These are phyloP conservation scores for Solen grandis DNA, from an alignment of 1,140 invertebrate genomes.

Conservation along the genomic window DNA sequence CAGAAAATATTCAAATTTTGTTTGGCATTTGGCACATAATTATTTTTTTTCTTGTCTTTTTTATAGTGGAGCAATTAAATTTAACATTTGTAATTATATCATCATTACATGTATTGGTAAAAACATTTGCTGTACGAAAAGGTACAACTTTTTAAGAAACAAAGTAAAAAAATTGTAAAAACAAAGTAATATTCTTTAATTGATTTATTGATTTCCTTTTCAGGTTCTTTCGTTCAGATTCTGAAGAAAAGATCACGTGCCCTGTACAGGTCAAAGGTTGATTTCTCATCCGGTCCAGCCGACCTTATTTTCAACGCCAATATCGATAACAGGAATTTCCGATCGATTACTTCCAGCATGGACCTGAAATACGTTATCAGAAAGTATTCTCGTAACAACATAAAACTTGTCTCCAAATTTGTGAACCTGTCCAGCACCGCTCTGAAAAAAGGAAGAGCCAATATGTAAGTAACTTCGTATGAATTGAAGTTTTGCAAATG, in stretches of 20 bases:
- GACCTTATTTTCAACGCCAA: slow-evolving; percentile 16
- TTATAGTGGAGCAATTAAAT: too few species aligned
- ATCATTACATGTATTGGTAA: too few species aligned
- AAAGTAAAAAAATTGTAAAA: too few species aligned
- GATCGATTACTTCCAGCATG: slow-evolving; percentile 17
- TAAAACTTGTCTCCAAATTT: slow-evolving; percentile 45
- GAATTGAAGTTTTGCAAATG: neutral
- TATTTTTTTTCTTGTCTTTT: too few species aligned
- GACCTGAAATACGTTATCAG: slow-evolving; percentile 42
- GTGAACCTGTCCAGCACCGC: slow-evolving; percentile 27
- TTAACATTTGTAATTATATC: too few species aligned
- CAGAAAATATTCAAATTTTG: too few species aligned
- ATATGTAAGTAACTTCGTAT: slow-evolving; percentile 29
- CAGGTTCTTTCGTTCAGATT: slow-evolving; percentile 12
- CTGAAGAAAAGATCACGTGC: slow-evolving; percentile 7
- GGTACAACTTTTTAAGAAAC: too few species aligned
- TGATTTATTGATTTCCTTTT: neutral
- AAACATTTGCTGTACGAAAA: too few species aligned
- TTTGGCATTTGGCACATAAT: too few species aligned
- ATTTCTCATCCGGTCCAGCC: slow-evolving; percentile 17
- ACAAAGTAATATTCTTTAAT: too few species aligned
- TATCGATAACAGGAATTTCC: slow-evolving; percentile 16
- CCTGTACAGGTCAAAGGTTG: slow-evolving; percentile 24
- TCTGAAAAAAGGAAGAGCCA: slow-evolving; percentile 17
- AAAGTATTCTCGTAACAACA: slow-evolving; percentile 12